These are phyloP conservation scores for Cheilinus undulatus DNA, from an alignment of 2,113 vertebrate species.

Conservation along the genomic window DNA sequence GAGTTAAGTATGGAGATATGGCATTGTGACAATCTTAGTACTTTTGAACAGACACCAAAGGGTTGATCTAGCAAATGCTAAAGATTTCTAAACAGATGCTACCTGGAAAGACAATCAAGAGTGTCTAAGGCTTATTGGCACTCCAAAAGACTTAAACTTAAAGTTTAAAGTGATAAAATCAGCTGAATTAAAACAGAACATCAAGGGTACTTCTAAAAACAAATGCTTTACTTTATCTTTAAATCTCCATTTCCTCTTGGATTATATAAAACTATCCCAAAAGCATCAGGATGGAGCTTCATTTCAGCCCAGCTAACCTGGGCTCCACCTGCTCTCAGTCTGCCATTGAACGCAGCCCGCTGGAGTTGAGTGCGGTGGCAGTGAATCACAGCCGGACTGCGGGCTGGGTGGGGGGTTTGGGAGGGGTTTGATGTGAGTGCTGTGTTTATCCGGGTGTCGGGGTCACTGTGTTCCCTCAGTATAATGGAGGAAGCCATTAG, in stretches of 20 bases:
- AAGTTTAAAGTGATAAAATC: too few species aligned
- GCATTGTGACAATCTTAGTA: too few species aligned
- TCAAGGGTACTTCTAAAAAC: too few species aligned
- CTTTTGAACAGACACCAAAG: too few species aligned
- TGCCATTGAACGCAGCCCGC: neutral
- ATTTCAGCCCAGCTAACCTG: neutral
- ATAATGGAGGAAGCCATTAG: constrained; percentile 76
- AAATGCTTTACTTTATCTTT: neutral
- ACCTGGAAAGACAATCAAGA: too few species aligned
- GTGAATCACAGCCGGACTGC: neutral
- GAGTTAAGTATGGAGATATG: too few species aligned
- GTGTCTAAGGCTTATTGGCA: too few species aligned
- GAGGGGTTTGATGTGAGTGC: constrained; percentile 32
- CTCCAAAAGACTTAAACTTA: too few species aligned
- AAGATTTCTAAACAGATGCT: too few species aligned
- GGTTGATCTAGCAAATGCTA: too few species aligned
- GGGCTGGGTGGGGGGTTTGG: constrained; percentile 19
- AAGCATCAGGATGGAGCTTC: neutral
- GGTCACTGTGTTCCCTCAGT: constrained; percentile 68
- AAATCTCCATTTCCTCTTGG: neutral
- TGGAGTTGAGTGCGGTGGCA: neutral
- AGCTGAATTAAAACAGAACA: too few species aligned
- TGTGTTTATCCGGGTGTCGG: constrained; percentile 60
- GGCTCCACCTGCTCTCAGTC: neutral
- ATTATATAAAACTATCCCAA: neutral